Conservation (phyloP, 2,113 vertebrate species). For the Nothoprocta perdicaria region DNA sequence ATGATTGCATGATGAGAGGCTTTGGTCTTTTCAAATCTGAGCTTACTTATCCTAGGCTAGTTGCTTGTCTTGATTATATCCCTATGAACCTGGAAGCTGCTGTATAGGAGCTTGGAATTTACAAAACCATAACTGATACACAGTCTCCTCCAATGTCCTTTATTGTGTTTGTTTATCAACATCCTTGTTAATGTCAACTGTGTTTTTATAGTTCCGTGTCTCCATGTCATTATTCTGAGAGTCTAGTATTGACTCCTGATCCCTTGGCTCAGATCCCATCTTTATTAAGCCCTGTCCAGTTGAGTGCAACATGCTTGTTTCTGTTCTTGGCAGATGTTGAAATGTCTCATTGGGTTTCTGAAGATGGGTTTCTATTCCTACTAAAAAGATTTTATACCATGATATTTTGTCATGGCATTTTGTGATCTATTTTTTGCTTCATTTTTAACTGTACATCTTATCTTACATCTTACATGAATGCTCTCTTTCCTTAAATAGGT, state of each 20-base stretch:
- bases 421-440: not conserved
- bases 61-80: not conserved
- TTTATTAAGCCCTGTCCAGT: not conserved
- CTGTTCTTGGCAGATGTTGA: not conserved
- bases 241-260: not conserved
- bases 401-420: not conserved
- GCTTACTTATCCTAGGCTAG: not conserved
- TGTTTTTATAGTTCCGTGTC: not conserved
- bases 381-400: not conserved
- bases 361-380: not conserved
- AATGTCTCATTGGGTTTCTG: not conserved
- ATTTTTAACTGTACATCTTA: not conserved
- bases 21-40: not conserved
- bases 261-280: not conserved
- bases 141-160: not conserved
- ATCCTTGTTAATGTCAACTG: not conserved
- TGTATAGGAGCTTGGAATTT: not conserved
- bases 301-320: not conserved
- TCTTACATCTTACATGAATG: not conserved
- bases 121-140: not conserved
- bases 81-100: not conserved
- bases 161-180: not conserved
- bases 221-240: not conserved
- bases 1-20: not conserved
- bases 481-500: not conserved